These are phyloP conservation scores for Heliconius congener DNA, from an alignment of 1,140 invertebrate genomes.

Conservation along the genomic window DNA sequence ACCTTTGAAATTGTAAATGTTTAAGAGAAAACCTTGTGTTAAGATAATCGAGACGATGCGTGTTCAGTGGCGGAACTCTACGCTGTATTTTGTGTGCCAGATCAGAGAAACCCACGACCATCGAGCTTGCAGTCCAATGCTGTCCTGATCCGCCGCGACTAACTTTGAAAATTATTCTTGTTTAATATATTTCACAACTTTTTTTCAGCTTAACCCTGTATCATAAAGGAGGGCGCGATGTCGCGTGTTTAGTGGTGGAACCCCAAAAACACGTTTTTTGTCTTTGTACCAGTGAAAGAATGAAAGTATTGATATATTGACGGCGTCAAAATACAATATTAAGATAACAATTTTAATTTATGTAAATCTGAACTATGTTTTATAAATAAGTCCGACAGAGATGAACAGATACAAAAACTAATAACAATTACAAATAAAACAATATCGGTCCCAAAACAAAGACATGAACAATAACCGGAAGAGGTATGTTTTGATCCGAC, in stretches of 20 bases:
- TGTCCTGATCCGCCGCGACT: too few species aligned
- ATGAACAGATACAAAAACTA: conserved; percentile 9
- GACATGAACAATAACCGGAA: conserved; percentile 67
- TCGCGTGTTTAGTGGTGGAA: too few species aligned
- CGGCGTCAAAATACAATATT: background rate
- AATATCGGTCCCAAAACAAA: conserved; percentile 45
- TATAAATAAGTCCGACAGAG: background rate
- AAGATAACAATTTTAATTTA: background rate
- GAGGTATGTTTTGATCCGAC: conserved; percentile 57
- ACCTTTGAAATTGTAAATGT: too few species aligned
- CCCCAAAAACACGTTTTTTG: too few species aligned
- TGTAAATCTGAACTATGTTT: background rate
- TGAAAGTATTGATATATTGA: too few species aligned
- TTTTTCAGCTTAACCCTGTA: background rate
- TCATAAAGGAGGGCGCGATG: background rate
- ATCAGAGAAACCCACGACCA: too few species aligned
- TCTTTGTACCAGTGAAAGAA: too few species aligned
- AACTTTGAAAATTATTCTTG: background rate
- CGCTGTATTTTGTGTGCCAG: too few species aligned
- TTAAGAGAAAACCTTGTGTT: too few species aligned
- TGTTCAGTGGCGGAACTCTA: too few species aligned
- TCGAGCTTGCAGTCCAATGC: too few species aligned
- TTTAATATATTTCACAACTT: background rate
- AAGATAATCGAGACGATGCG: too few species aligned
- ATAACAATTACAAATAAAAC: conserved; percentile 42